These are phyloP conservation scores for Eupeodes luniger DNA, from an alignment of 2,888 invertebrate species.

Conservation along the genomic window DNA sequence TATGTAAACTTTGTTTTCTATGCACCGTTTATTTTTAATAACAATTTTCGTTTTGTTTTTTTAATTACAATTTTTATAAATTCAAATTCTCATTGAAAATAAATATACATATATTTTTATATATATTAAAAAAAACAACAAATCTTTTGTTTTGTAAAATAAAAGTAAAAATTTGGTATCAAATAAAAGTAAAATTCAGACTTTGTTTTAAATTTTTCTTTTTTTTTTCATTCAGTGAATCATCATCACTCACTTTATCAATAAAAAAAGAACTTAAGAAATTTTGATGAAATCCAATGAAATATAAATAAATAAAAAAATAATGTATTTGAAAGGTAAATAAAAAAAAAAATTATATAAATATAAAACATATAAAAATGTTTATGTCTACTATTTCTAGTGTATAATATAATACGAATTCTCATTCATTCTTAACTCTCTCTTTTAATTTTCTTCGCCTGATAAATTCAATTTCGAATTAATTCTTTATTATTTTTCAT, in stretches of 20 bases:
- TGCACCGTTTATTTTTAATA: constrained; percentile 54
- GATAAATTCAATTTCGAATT: constrained; percentile 31
- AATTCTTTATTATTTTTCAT: background rate
- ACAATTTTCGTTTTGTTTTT: constrained; percentile 30
- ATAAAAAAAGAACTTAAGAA: constrained; percentile 13
- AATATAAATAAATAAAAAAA: constrained; percentile 70
- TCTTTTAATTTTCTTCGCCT: constrained; percentile 55
- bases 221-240: constrained; percentile 27
- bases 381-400: constrained; percentile 62
- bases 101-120: constrained; percentile 44
- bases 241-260: constrained; percentile 19
- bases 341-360: constrained; percentile 41
- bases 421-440: constrained; percentile 69
- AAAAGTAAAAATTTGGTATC: constrained; percentile 72
- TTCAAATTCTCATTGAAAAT: constrained; percentile 48
- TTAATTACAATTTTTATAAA: constrained; percentile 10
- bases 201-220: constrained; percentile 51
- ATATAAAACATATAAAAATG: constrained; percentile 32
- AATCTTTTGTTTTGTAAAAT: constrained; percentile 53
- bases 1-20: constrained; percentile 66
- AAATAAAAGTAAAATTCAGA: constrained; percentile 73
- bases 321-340: constrained; percentile 56
- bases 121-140: constrained; percentile 41
- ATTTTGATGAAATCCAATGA: constrained; percentile 72
- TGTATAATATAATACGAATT: constrained; percentile 69